Evolutionary conservation across 1,140 invertebrate species (phyloP).

Genomic region (Potamilus streckersoni): DNA sequence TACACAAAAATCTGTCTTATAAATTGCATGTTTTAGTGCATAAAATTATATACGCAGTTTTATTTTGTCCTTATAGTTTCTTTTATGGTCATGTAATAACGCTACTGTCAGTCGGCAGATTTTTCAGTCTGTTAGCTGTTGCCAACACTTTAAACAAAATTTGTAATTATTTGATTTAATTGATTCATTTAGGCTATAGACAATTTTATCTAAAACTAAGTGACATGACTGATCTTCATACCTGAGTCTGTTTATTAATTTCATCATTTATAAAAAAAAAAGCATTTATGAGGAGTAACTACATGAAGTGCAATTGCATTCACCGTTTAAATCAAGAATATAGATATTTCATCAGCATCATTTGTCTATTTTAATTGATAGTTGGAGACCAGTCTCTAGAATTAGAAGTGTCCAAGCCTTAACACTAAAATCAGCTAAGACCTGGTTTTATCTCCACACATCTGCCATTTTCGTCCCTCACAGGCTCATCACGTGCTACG

Average conservation of each 20-base stretch:
- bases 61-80: too few species aligned
- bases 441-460: conserved; percentile 47
- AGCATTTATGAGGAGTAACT: not conserved
- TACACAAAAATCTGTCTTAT: not conserved
- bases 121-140: too few species aligned
- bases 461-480: conserved; percentile 45
- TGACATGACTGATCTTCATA: too few species aligned
- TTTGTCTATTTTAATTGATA: not conserved
- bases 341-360: not conserved
- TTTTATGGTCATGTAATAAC: too few species aligned
- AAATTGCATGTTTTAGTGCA: too few species aligned
- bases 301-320: too few species aligned
- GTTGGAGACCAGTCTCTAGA: not conserved
- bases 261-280: not conserved
- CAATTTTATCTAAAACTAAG: too few species aligned
- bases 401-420: not conserved
- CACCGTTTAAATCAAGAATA: not conserved
- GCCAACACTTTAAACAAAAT: too few species aligned
- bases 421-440: conserved; percentile 10
- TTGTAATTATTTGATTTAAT: too few species aligned
- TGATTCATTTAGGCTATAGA: too few species aligned
- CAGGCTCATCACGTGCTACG: conserved; percentile 34
- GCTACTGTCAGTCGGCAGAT: too few species aligned
- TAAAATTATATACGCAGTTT: too few species aligned
- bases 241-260: not conserved